Conservation (phyloP, 1,140 invertebrate genomes). For the Melitaea cinxia region DNA sequence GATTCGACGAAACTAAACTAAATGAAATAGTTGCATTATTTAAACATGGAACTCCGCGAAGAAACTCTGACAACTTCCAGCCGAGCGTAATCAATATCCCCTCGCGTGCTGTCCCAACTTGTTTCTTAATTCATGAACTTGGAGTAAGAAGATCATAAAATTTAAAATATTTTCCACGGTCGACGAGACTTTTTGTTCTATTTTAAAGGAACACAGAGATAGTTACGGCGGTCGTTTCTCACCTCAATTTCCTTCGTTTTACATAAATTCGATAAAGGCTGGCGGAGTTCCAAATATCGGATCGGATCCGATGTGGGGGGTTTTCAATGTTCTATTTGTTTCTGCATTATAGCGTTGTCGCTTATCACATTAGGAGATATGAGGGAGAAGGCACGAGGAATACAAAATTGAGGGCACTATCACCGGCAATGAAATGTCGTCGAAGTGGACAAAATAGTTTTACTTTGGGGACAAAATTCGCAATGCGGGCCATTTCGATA, state of each 20-base stretch:
- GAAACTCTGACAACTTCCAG: constrained; percentile 31
- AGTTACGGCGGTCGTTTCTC: constrained; percentile 57
- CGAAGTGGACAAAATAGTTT: constrained; percentile 35
- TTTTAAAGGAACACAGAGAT: constrained; percentile 46
- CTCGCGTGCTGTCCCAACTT: constrained; percentile 38
- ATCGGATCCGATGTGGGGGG: constrained; percentile 45
- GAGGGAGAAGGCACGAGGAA: constrained; percentile 36
- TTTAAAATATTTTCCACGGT: constrained; percentile 40
- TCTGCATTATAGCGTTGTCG: constrained; percentile 47
- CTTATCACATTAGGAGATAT: constrained; percentile 38
- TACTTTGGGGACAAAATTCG: constrained; percentile 30
- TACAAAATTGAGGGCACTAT: constrained; percentile 34
- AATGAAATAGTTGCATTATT: constrained; percentile 24
- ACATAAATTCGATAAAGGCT: constrained; percentile 68
- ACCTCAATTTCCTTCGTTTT: constrained; percentile 69
- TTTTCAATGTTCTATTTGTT: constrained; percentile 54
- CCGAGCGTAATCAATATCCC: constrained; percentile 36
- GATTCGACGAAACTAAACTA: constrained; percentile 14
- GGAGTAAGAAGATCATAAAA: constrained; percentile 39
- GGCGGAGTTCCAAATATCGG: constrained; percentile 61
- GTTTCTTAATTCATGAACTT: constrained; percentile 40
- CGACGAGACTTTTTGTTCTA: constrained; percentile 34
- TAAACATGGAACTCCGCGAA: constrained; percentile 26
- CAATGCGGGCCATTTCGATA: constrained; percentile 23
- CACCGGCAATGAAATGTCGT: constrained; percentile 32